phyloP scores from a whole-genome alignment of 2,113 vertebrate species.

The Chaenocephalus aceratus region DNA sequence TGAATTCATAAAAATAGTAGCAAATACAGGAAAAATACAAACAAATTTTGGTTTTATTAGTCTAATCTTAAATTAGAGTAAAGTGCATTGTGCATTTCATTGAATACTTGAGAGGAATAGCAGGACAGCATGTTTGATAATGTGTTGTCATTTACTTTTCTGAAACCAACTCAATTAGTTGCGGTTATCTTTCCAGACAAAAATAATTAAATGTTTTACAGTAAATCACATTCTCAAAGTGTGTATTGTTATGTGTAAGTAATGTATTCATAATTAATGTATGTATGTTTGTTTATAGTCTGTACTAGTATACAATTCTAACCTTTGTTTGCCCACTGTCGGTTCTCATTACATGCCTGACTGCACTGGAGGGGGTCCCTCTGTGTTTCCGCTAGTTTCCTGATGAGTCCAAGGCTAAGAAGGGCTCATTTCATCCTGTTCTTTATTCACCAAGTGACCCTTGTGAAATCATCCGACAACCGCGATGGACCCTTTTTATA shows the following conservation, averaged over 20 bases:
- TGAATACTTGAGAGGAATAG: neutral
- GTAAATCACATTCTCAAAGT: neutral
- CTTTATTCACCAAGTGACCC: neutral
- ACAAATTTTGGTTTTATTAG: too few species aligned
- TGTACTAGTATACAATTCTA: neutral
- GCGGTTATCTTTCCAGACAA: neutral
- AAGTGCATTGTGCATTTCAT: neutral
- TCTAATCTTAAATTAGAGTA: neutral
- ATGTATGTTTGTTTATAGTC: neutral
- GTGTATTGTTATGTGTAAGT: neutral
- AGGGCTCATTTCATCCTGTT: neutral
- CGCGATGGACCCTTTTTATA: neutral
- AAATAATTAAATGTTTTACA: too few species aligned
- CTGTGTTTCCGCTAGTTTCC: neutral
- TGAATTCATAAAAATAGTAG: too few species aligned
- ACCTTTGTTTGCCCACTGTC: conserved; percentile 1
- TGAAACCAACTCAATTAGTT: conserved; percentile 4
- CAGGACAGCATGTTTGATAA: conserved; percentile 2
- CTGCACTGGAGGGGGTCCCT: neutral
- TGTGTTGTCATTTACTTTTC: conserved; percentile 8
- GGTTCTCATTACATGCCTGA: neutral
- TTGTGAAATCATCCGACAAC: neutral
- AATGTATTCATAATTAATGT: too few species aligned
- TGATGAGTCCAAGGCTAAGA: neutral
- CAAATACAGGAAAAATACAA: too few species aligned